Base-by-base conservation (phyloP, 2,888 invertebrate genomes). In the Balanococcus diminutus region DNA sequence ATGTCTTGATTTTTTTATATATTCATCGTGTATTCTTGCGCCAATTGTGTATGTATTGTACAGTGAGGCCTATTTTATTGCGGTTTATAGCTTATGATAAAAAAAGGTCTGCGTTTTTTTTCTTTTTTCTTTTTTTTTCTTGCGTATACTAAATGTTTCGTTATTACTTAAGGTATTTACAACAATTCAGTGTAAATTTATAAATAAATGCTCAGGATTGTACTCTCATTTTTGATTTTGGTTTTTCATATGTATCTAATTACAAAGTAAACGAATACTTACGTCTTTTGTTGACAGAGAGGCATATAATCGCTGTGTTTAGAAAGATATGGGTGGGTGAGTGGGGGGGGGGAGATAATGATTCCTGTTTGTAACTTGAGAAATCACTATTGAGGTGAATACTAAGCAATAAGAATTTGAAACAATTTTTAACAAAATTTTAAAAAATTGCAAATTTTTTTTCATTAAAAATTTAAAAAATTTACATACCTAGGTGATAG, bases 131-230 rank as follows among this genome's bases (percentile, higher is more conserved):
- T 42, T 42, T 11, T 42, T 14, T 42, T 11, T 22, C 9, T 36
- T 79, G 75, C 75, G 36, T 79, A 79, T 79, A 56, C 56, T 56
- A 56, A 56, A 79, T n/a, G 75, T 79, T 79, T 79, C 36, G 36
- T 19, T 79, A 79, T 32, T n/a, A 19, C 22, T 51, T 79, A 79
- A 79, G 36, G 31, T 79, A 36, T 32, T 5, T 22, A 19, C n/a
- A 36, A 79, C 25, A 67, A 67, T 67, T 67, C 67, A 28, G 67
- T 79, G 75, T 79, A 79, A 79, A 79, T 79, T 79, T 79, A 79
- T 79, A 36, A 79, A 79, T 79, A 79, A 79, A 79, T 79, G 75
- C 75, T 79, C 75, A 79, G 75, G 75, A 79, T 79, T 79, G 36
- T 36, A 79, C 28, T 31, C n/a, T n/a, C n/a, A n/a, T 61, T 61